A percentile compares a stretch with the other conserved stretches of the same genome.
Conservation (phyloP, 2,113 vertebrate species). For the Pandion haliaetus region DNA sequence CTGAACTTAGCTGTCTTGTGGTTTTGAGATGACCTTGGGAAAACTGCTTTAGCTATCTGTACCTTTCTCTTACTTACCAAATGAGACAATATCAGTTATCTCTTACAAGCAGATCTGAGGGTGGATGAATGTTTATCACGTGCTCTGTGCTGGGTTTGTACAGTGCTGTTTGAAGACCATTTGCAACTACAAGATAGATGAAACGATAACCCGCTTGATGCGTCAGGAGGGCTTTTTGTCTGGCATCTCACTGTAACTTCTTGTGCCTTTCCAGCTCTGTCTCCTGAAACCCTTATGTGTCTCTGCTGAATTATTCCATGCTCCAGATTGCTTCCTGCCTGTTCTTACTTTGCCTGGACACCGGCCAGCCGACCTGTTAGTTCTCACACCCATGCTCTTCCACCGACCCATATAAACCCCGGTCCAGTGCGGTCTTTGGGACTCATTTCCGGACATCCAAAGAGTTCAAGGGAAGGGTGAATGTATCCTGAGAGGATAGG, state of each 20-base stretch:
- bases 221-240: not conserved
- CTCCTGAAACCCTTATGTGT: not conserved
- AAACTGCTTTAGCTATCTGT: not conserved
- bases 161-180: not conserved
- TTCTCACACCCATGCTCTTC: not conserved
- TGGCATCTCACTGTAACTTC: accelerated
- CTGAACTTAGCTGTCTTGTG: not conserved
- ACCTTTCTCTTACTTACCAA: not conserved
- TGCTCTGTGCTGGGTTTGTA: not conserved
- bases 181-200: not conserved
- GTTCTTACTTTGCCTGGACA: not conserved
- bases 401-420: accelerated
- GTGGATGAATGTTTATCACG: not conserved
- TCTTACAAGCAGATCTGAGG: not conserved
- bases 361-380: not conserved
- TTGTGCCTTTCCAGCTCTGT: not conserved
- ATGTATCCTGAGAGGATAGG: not conserved
- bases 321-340: not conserved
- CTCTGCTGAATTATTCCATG: not conserved
- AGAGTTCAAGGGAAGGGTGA: not conserved
- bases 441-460: not conserved
- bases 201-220: accelerated
- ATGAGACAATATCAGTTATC: not conserved
- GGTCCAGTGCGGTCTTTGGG: accelerated
- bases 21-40: not conserved